Evolutionary conservation across 2,888 invertebrate genomes (phyloP), one percentile per base, ranked within the genome.

Genomic region (Ormyrus rosae): DNA sequence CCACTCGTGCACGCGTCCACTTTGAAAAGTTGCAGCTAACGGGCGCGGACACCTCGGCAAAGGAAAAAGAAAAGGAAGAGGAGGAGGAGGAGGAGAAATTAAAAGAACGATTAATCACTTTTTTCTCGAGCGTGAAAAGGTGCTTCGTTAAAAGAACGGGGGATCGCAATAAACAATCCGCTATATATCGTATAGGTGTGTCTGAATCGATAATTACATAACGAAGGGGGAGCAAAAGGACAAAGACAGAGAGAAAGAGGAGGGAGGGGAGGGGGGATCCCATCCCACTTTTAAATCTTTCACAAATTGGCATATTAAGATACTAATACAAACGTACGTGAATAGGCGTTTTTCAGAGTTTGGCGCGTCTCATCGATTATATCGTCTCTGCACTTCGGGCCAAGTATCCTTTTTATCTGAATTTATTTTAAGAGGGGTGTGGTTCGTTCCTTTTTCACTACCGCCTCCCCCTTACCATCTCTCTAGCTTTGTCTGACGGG

Each of bases 141-240:
- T 50, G 45, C 73, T 55, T 56, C 64, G 64, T 64, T 48, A 45
- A 63, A 64, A 48, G 11, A 13, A 9, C 53, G 60, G 10, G 11
- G 60, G 9, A 46, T 13, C 7, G 67, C 50, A 50, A 69, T 69
- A 70, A 73, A 69, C 73, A 74, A 79, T 68, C 63, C 9, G 75
- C 4, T 13, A n/a, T n/a, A 48, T 34, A 34, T 19, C 34, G 34
- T 34, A 61, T 78, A 74, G 64, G 73, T 68, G 73, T 68, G 73
- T 61, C 65, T 11, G 13, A 76, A 80, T 80, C 80, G 76, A 80
- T 80, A 63, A 80, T 80, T 76, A 76, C 71, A 60, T 75, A 80
- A 80, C 79, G 70, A 79, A 19, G 6, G 70, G 5, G 13, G 46
- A 13, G 56, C 48, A 11, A 7, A 60, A 53, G 34, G 4, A 34